Base-by-base conservation (phyloP, 2,888 invertebrate genomes). In the Merodon equestris region DNA sequence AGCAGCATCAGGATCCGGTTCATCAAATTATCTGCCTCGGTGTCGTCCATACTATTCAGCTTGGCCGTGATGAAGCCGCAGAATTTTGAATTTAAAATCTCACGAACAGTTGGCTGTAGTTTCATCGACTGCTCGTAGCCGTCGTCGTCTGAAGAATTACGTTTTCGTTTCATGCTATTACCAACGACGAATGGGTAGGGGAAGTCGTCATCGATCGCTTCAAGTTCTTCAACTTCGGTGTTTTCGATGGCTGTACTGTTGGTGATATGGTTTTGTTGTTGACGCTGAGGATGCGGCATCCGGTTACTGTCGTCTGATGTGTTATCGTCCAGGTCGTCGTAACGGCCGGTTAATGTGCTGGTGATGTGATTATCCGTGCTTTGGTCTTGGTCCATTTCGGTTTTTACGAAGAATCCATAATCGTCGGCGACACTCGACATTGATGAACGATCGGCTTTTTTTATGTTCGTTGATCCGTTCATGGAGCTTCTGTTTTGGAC, bases 11-110 rank as follows among this genome's bases (percentile, higher is more conserved):
- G 83, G 40, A 87, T 87, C 81, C 86, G 85, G 72, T 88, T 87
- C 88, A 87, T 87, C 34, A 87, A 84, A 84, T 88, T 88, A 50
- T 87, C 87, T 34, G 87, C 87, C 71, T 87, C 87, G 4, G 85
- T 83, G 45, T 88, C 87, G 57, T 87, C 87, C 88, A 87, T 84
- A 74, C 88, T 88, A 48, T 87, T 87, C 63, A 87, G 76, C 70
- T 87, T 87, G 64, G 87, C 87, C 66, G 87, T 86, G 34, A 87
- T 88, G 75, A 87, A 87, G 34, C 87, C 88, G 51, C 87, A 87
- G 71, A 87, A 87, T 79, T 88, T 87, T 0, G 87, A 87, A 71
- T 87, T 87, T 53, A 87, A 83, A 36, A 88, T 85, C 71, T 87
- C 87, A 44, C 87, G 87, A 14, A 88, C 85, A 1, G 87, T 88